Percentiles rank a stretch among this genome's conserved stretches.
Evolutionary conservation across 35 echinoderm and acorn worm genomes (phyloP).

Genomic region (Patiria miniata): DNA sequence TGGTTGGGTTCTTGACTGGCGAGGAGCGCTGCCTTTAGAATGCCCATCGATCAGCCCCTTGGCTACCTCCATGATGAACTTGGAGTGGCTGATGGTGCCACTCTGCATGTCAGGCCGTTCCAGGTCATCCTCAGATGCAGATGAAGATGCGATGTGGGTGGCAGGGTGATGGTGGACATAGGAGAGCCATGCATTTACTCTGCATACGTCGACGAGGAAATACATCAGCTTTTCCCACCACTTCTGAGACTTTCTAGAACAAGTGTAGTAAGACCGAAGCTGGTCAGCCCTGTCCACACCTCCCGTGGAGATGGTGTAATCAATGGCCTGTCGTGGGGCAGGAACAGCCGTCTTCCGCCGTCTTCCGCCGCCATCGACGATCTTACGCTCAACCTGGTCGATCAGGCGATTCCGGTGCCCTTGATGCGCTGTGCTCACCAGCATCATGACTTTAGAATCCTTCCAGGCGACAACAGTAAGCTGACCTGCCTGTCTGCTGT

Average conservation of each 20-base stretch:
- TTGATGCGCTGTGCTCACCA: slow-evolving; percentile 36
- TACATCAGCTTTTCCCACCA: no score
- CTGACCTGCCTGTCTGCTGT: slow-evolving; percentile 7
- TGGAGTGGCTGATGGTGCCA: neutral
- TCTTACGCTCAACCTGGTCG: neutral
- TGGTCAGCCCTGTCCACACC: no score
- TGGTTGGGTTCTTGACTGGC: neutral
- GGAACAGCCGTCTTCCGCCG: neutral
- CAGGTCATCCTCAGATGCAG: no score
- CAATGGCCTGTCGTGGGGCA: no score
- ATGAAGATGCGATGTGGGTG: neutral
- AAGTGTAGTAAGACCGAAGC: no score
- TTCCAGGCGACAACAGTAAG: slow-evolving; percentile 21
- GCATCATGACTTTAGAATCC: slow-evolving; percentile 3
- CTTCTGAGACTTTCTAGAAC: no score
- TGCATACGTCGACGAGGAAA: no score
- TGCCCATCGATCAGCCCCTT: neutral
- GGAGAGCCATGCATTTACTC: neutral
- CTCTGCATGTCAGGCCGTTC: neutral
- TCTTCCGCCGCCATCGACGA: neutral
- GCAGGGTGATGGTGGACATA: neutral
- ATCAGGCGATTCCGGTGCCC: neutral
- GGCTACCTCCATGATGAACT: neutral
- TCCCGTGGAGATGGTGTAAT: no score
- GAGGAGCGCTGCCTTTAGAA: neutral